Base-by-base conservation (phyloP, 2,888 invertebrate species). In the Drosophila pseudotakahashii region DNA sequence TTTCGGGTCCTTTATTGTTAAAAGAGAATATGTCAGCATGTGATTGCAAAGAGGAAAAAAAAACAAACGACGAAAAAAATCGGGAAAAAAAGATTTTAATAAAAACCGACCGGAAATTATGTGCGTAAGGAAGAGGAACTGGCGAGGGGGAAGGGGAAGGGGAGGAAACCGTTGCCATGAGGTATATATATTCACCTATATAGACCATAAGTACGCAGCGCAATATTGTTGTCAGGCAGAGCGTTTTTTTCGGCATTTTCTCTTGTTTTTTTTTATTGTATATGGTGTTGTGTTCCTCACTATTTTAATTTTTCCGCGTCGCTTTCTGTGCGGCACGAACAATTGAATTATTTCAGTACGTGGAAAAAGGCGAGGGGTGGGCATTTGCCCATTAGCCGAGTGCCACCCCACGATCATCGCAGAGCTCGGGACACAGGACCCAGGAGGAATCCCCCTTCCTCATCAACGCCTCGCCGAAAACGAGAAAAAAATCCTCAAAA, bases 331-430 rank as follows among this genome's bases (percentile, higher is more conserved):
- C 62, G 67, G 72, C 75, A 78, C 76, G 83, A 89, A 90, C 89
- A 90, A 90, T 90, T 90, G 89, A 90, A 90, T 89, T 90, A 89
- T 89, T 90, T 90, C 86, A 81, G 79, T 86, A 84, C 86, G 78
- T 79, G 77, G 77, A 81, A 81, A 75, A 78, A 75, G 64, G 64
- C 76, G 80, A 88, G 90, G 90, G 90, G 84, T 89, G 89, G 87
- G 79, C 76, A 73, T 64, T 54, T 82, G 77, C 77, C 84, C 80
- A 90, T 90, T 90, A 90, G 86, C 72, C 61, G 53, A 78, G 82
- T 79, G 78, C 86, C 90, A 90, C 90, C 90, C 90, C 89, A 86
- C 80, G 81, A 81, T 83, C 78, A 78, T 73, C 74, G 16, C 39
- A 11, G 34, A 44, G n/a, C 26, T 26, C 55, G 23, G 30, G 34